Base-by-base conservation (phyloP, 2,797 vertebrate genomes). In the Tenualosa thibaudeaui region DNA sequence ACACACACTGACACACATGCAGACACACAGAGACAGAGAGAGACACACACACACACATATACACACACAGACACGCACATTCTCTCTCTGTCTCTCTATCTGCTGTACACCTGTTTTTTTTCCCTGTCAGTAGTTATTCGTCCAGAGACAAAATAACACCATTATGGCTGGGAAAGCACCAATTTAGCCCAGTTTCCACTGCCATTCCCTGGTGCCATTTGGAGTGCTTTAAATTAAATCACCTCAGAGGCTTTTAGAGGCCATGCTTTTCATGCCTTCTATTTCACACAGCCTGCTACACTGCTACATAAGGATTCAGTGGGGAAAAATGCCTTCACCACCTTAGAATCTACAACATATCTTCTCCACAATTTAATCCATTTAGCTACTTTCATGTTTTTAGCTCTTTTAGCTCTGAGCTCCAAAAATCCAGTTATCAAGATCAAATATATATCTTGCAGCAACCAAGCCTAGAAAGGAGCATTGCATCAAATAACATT, bases 151-250 rank as follows among this genome's bases (percentile, higher is more conserved):
- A 88, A 78, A 88, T 88, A 88, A 88, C 87, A 82, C 84, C 75
- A 84, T 88, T 88, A 86, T 84, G 82, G 51, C 60, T 84, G 87
- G 85, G 86, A 84, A 81, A 82, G 62, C 85, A 50, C 82, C 85
- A 86, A 88, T 88, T 86, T 85, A 83, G 81, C 82, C 43, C 65
- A 65, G 82, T 82, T 84, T 54, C 84, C 43, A 50, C 62, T 22
- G 60, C 17, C 83, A 82, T 71, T 78, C 15, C 81, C 85, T 68
- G 46, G 19, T 83, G 71, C 87, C 84, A 88, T 86, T 88, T 86
- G 60, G 78, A 62, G 84, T 49, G 53, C 85, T 85, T 83, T 86
- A 86, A 85, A 82, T 81, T 82, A 54, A 82, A 78, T 78, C 71
- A 54, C 85, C 83, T 85, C 81, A 58, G 22, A 78, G 40, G 82